Conservation (phyloP, 2,888 invertebrate genomes). For the Microlaimidae sp. region DNA sequence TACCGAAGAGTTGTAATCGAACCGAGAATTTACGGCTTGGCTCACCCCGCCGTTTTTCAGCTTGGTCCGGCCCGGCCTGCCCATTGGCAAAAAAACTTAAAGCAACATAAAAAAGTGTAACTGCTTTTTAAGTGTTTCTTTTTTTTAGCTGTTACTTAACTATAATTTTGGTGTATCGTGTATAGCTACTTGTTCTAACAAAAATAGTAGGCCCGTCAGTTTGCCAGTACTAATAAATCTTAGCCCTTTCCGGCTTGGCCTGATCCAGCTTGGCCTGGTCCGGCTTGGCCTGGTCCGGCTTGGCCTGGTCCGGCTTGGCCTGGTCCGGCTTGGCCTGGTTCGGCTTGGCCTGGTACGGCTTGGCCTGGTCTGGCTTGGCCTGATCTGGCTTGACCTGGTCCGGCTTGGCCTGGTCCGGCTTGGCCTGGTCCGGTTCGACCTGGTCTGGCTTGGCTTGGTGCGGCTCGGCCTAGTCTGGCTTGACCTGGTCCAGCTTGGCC, state of each 20-base stretch:
- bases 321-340: conserved; percentile 19
- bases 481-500: conserved; percentile 18
- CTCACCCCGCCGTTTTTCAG: no score
- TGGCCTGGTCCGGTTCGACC: conserved; percentile 18
- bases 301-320: conserved; percentile 18
- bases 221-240: conserved; percentile 17
- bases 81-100: no score
- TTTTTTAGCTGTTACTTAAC: no score
- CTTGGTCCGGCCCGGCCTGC: no score
- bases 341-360: conserved; percentile 18
- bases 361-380: conserved; percentile 18
- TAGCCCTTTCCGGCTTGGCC: conserved; percentile 17
- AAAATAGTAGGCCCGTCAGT: no score
- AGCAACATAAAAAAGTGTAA: no score
- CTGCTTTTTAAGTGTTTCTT: no score
- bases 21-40: no score
- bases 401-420: conserved; percentile 18
- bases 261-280: conserved; percentile 19
- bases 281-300: conserved; percentile 18
- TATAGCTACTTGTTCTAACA: no score
- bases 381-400: conserved; percentile 19
- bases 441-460: conserved; percentile 18
- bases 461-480: conserved; percentile 19
- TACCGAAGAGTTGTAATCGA: no score
- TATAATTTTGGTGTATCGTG: no score